Percentiles rank a stretch among this genome's conserved stretches.
phyloP scores from a whole-genome alignment of 2,113 vertebrate species.

The Dromas ardeola region DNA sequence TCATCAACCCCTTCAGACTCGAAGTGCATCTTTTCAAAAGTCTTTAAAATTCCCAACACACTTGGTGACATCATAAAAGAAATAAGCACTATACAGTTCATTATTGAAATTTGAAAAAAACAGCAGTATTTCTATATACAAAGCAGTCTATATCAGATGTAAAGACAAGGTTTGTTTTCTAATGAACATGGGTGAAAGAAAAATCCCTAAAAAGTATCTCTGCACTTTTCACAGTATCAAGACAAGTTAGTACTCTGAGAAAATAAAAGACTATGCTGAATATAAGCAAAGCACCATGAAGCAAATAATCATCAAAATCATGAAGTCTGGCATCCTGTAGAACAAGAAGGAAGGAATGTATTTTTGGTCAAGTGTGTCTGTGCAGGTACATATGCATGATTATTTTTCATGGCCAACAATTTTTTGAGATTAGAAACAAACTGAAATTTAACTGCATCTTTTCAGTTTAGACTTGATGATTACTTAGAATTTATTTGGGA shows the following conservation, averaged over 20 bases:
- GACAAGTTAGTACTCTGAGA: not conserved
- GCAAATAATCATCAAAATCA: not conserved
- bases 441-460: not conserved
- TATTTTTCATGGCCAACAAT: not conserved
- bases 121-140: not conserved
- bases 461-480: not conserved
- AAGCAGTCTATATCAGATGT: not conserved
- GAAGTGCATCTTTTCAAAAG: not conserved
- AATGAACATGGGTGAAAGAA: not conserved
- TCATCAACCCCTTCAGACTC: not conserved
- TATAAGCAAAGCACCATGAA: not conserved
- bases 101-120: not conserved
- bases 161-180: not conserved
- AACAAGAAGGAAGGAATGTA: not conserved
- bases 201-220: not conserved
- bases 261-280: not conserved
- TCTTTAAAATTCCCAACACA: not conserved
- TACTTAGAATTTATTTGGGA: not conserved
- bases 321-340: not conserved
- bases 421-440: not conserved
- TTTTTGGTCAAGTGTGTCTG: not conserved
- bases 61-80: not conserved
- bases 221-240: not conserved
- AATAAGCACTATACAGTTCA: not conserved
- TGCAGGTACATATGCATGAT: not conserved